phyloP scores from a whole-genome alignment of 1,140 invertebrate species.

The Temnothorax longispinosus region DNA sequence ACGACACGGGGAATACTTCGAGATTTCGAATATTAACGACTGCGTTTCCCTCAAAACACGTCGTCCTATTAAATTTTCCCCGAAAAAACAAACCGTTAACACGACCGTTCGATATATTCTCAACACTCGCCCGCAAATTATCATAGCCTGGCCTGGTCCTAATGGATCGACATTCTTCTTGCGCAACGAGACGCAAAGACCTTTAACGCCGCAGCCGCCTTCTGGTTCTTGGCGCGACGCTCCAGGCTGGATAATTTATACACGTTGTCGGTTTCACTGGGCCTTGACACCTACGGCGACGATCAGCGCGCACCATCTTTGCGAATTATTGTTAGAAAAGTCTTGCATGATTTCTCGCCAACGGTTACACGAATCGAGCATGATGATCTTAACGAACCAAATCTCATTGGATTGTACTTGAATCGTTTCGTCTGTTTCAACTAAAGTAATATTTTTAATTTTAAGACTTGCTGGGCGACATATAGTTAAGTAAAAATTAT shows the following conservation, averaged over 20 bases:
- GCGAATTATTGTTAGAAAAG: slow-evolving; percentile 24
- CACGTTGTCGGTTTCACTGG: slow-evolving; percentile 59
- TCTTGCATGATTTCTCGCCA: slow-evolving; percentile 4
- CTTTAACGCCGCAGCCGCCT: slow-evolving; percentile 66
- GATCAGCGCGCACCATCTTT: background rate
- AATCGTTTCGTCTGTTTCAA: background rate
- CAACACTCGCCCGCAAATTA: slow-evolving; percentile 15
- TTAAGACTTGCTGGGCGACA: background rate
- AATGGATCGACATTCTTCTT: slow-evolving; percentile 75
- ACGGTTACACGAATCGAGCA: background rate
- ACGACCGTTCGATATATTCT: slow-evolving; percentile 37
- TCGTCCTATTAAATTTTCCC: background rate
- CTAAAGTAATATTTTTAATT: background rate
- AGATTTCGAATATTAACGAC: background rate
- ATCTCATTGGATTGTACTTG: background rate
- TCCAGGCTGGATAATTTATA: slow-evolving; percentile 50
- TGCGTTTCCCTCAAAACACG: background rate
- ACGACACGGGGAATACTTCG: background rate
- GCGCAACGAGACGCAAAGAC: slow-evolving; percentile 73
- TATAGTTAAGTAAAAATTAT: background rate
- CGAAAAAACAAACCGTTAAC: background rate
- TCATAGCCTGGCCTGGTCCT: slow-evolving; percentile 56
- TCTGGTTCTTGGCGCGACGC: slow-evolving; percentile 50
- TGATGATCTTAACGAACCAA: background rate
- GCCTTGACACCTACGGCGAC: slow-evolving; percentile 72